Percentiles rank a stretch among this genome's conserved stretches.
Evolutionary conservation across 1,140 invertebrate genomes (phyloP).

Genomic region (Drosophila chauvacae): DNA sequence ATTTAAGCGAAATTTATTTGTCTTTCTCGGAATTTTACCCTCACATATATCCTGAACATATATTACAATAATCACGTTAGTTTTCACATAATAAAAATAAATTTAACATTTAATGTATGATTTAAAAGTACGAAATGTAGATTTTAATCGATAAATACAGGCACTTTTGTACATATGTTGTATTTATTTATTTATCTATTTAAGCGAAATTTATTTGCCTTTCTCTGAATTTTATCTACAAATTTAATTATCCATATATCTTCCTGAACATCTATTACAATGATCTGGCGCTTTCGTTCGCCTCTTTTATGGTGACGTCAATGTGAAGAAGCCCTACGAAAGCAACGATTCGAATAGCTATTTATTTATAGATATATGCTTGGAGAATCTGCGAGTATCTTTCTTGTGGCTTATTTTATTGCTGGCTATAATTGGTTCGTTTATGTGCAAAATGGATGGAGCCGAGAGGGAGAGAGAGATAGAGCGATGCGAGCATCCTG

Average conservation of each 20-base stretch:
- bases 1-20: conserved; percentile 5
- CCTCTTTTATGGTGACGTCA: conserved; percentile 69
- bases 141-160: neutral
- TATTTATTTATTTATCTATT: neutral
- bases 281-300: conserved; percentile 18
- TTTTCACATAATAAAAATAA: too few species aligned
- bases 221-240: neutral
- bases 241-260: conserved; percentile 6
- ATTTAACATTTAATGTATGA: too few species aligned
- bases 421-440: conserved; percentile 78
- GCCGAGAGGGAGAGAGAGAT: neutral
- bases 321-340: conserved; percentile 55
- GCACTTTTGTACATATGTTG: too few species aligned
- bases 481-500: conserved; percentile 35
- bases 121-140: too few species aligned
- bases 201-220: neutral
- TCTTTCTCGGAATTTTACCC: neutral
- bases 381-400: conserved; percentile 47
- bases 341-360: conserved; percentile 34
- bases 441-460: conserved; percentile 43
- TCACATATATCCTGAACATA: conserved; percentile 7
- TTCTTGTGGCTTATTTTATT: conserved; percentile 61
- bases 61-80: conserved; percentile 8
- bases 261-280: conserved; percentile 11
- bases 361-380: conserved; percentile 66